phyloP scores from a whole-genome alignment of 1,140 invertebrate genomes.

The Tachypleus tridentatus region DNA sequence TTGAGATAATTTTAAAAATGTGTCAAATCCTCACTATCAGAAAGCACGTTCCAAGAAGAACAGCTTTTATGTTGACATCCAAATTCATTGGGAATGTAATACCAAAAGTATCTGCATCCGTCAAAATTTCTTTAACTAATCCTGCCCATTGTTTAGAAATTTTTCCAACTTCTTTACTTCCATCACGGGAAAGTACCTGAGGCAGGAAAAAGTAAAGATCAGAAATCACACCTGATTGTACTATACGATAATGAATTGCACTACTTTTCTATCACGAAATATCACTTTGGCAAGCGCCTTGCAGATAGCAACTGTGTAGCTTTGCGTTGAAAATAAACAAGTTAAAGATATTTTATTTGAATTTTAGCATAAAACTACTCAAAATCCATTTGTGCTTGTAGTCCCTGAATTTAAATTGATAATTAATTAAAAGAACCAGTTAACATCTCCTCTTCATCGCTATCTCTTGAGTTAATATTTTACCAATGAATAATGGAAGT shows the following conservation, averaged over 20 bases:
- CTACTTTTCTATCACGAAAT: neutral
- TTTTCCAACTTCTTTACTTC: constrained; percentile 44
- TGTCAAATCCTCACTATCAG: constrained; percentile 29
- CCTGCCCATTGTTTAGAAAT: constrained; percentile 67
- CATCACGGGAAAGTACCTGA: constrained; percentile 9
- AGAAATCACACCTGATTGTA: no score
- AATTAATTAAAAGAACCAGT: no score
- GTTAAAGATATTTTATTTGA: neutral
- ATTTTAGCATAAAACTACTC: neutral
- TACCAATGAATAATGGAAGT: no score
- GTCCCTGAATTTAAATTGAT: no score
- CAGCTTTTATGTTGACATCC: constrained; percentile 65
- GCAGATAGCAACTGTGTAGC: neutral
- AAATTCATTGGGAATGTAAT: constrained; percentile 64
- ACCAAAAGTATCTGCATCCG: constrained; percentile 61
- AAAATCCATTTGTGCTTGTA: neutral
- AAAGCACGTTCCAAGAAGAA: constrained; percentile 52
- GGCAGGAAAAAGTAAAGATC: constrained; percentile 45
- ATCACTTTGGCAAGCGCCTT: neutral
- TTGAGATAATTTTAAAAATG: no score
- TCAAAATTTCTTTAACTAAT: constrained; percentile 51
- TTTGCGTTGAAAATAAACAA: neutral
- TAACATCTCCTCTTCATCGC: no score
- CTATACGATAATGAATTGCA: no score
- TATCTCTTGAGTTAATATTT: no score